Evolutionary conservation across 2,113 vertebrate genomes (phyloP).

Genomic region (Diadophis punctatus): DNA sequence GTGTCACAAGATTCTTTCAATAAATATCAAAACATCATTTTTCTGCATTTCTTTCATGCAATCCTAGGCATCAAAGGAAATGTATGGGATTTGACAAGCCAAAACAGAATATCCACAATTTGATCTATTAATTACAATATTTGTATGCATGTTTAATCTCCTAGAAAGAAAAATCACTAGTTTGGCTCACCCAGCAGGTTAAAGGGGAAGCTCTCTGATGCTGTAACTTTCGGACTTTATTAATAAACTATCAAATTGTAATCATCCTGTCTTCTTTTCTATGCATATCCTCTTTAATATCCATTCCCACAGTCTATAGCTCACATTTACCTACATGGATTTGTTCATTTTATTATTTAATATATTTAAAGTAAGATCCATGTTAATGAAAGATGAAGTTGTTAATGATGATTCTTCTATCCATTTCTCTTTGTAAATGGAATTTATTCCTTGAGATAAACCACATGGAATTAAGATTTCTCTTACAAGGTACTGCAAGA

Average conservation of each 20-base stretch:
- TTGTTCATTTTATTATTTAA: not conserved
- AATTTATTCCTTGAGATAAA: not conserved
- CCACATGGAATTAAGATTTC: not conserved
- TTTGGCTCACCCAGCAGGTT: not conserved
- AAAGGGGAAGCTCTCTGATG: not conserved
- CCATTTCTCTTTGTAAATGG: not conserved
- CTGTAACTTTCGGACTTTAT: not conserved
- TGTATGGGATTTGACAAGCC: not conserved
- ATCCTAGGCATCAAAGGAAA: not conserved
- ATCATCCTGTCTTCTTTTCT: not conserved
- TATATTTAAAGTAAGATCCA: not conserved
- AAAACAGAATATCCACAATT: not conserved
- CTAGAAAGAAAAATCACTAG: not conserved
- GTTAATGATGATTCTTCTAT: not conserved
- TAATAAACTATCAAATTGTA: not conserved
- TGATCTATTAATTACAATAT: not conserved
- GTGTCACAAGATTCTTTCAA: not conserved
- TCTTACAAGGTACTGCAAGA: not conserved
- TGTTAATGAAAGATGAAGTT: not conserved
- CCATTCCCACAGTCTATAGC: not conserved
- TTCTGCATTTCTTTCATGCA: not conserved
- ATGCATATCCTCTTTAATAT: not conserved
- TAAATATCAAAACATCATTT: not conserved
- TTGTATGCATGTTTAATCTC: not conserved
- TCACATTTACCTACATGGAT: not conserved